These are phyloP conservation scores for Microcebus ravelobensis DNA, from an alignment of 2,113 vertebrate species.

Conservation along the genomic window DNA sequence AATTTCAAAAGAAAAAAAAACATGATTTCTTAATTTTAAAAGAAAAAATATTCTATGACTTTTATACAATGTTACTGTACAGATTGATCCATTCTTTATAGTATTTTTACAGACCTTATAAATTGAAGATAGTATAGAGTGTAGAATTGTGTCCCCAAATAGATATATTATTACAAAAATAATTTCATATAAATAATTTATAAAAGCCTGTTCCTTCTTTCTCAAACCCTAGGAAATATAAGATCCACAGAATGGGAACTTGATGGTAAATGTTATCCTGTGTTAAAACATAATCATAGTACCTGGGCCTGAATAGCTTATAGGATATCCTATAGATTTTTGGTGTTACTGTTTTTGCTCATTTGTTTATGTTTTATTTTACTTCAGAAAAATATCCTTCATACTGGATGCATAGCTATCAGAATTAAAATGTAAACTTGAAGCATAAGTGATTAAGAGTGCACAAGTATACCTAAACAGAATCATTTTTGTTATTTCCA, in stretches of 20 bases:
- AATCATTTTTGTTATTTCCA: not conserved
- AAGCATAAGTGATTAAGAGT: not conserved
- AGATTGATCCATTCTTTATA: too few relatives aligned
- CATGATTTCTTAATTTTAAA: not conserved
- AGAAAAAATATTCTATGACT: not conserved
- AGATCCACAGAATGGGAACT: too few relatives aligned
- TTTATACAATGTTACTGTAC: not conserved
- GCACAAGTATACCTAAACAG: not conserved
- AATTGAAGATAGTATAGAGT: not conserved
- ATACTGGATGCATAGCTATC: too few relatives aligned
- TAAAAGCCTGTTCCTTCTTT: not conserved
- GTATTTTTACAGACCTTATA: not conserved
- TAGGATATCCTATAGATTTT: not conserved
- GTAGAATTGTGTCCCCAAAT: not conserved
- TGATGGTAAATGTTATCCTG: not conserved
- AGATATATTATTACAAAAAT: not conserved
- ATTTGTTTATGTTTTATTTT: not conserved
- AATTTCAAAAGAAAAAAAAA: not conserved
- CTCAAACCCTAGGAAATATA: not conserved
- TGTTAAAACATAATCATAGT: not conserved
- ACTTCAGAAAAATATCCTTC: not conserved
- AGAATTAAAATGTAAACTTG: not conserved
- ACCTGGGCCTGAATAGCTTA: not conserved
- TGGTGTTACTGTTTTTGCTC: not conserved
- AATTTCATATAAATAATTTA: not conserved